Percentiles rank a stretch among this genome's conserved stretches.
phyloP scores from a whole-genome alignment of 2,113 vertebrate species.

The Eira barbara region DNA sequence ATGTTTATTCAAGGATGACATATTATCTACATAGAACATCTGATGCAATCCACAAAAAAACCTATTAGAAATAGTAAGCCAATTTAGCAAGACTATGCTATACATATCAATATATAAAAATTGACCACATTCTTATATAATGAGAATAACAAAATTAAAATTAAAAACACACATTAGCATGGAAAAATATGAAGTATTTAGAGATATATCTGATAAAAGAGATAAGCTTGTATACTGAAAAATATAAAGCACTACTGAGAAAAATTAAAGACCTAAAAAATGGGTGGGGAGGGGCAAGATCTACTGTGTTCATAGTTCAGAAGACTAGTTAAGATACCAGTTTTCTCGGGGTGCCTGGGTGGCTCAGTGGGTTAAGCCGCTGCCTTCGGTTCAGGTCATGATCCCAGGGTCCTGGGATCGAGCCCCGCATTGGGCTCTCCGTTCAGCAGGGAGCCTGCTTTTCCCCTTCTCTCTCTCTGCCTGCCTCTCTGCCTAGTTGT shows the following conservation, averaged over 20 bases:
- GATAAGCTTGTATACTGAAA: not conserved
- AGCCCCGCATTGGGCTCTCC: too few species aligned
- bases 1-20: not conserved
- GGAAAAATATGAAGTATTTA: not conserved
- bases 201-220: not conserved
- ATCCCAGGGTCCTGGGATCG: too few species aligned
- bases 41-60: not conserved
- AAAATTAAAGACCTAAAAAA: not conserved
- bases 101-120: not conserved
- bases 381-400: too few species aligned
- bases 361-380: too few species aligned
- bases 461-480: too few species aligned
- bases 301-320: not conserved
- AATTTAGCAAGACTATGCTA: not conserved
- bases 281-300: not conserved
- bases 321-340: not conserved
- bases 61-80: not conserved
- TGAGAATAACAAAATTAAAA: not conserved
- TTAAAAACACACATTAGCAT: not conserved
- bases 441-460: too few species aligned
- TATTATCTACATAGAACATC: not conserved
- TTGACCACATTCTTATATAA: not conserved
- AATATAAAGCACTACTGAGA: not conserved
- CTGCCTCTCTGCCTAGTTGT: too few species aligned
- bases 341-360: not conserved